phyloP scores from a whole-genome alignment of 2,797 vertebrate species.

The Petrocephalus schoutedeni region DNA sequence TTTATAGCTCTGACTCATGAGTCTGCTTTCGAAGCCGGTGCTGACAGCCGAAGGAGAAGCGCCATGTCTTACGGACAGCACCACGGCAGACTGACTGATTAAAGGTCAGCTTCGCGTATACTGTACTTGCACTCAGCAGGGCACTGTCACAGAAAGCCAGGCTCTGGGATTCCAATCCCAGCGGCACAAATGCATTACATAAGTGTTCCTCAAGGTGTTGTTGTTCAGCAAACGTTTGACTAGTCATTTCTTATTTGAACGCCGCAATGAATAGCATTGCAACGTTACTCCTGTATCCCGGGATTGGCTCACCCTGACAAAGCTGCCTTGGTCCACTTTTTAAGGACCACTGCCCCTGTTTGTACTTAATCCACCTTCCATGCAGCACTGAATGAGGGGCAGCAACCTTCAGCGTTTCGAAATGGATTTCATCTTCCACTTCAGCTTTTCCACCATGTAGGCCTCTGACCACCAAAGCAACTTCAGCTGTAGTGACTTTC shows the following conservation, averaged over 20 bases:
- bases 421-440: background rate
- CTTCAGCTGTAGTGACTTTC: background rate
- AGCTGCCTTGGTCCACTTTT: background rate
- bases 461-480: background rate
- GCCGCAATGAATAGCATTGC: background rate
- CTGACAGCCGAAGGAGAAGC: background rate
- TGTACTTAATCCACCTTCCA: background rate
- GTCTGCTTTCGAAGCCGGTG: background rate
- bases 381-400: background rate
- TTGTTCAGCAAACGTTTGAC: background rate
- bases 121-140: background rate
- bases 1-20: slow-evolving; percentile 3
- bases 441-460: background rate
- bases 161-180: background rate
- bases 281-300: background rate
- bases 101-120: background rate
- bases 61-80: background rate
- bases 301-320: too few species aligned
- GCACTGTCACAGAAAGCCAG: background rate
- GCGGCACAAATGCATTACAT: background rate
- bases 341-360: background rate
- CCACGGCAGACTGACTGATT: background rate
- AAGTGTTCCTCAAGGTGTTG: background rate
- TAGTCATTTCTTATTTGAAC: background rate
- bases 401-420: background rate